A percentile compares a stretch with the other conserved stretches of the same genome.
Evolutionary conservation across 2,113 vertebrate species (phyloP).

Genomic region (Cromileptes altivelis): DNA sequence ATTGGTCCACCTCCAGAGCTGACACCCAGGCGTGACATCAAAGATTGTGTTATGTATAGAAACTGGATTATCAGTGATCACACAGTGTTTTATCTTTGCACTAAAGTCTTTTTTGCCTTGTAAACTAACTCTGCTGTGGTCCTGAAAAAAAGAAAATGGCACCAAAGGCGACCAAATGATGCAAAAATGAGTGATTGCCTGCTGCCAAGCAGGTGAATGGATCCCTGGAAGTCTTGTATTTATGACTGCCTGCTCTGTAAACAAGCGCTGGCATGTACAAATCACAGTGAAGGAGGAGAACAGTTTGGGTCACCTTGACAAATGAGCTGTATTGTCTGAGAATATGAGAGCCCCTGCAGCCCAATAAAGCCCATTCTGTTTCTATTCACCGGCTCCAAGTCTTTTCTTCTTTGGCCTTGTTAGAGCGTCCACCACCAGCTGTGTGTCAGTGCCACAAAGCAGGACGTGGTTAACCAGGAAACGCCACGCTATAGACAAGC

Average conservation of each 20-base stretch:
- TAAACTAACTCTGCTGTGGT: conserved; percentile 6
- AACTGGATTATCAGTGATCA: conserved; percentile 20
- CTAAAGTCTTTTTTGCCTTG: not conserved
- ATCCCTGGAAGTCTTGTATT: conserved; percentile 8
- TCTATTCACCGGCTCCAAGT: conserved; percentile 57
- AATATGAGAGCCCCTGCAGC: conserved; percentile 61
- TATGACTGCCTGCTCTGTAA: conserved; percentile 55
- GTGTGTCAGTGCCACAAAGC: conserved; percentile 69
- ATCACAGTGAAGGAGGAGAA: conserved; percentile 51
- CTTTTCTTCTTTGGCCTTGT: conserved; percentile 70
- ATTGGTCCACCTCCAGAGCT: conserved; percentile 26
- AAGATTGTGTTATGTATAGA: not conserved
- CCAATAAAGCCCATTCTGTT: conserved; percentile 53
- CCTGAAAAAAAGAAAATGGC: not conserved
- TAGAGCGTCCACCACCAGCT: conserved; percentile 73
- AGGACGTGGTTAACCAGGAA: conserved; percentile 72
- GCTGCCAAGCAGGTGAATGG: conserved; percentile 23
- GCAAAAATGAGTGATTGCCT: conserved; percentile 15
- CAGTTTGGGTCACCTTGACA: conserved; percentile 81
- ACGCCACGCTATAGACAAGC: conserved; percentile 30
- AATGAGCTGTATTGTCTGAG: conserved; percentile 77
- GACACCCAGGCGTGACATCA: conserved; percentile 55
- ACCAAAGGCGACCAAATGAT: not conserved
- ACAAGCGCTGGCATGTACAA: conserved; percentile 67
- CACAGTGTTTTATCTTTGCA: not conserved